Evolutionary conservation across 1,140 invertebrate species (phyloP), one percentile per base, ranked within the genome.

Genomic region (Schlechtendalia chinensis): DNA sequence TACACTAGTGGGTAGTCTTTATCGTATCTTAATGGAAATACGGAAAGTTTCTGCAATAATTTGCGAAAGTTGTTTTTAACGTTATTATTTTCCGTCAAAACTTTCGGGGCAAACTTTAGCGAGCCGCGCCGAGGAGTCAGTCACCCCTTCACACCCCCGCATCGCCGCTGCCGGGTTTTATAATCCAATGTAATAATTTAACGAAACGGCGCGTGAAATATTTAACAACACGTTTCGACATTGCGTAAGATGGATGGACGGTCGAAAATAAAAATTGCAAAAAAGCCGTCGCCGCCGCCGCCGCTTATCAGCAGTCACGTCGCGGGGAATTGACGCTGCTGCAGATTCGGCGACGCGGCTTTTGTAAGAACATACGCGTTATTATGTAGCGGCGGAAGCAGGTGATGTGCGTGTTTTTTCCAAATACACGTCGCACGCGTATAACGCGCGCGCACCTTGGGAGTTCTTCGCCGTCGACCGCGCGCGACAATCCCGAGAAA

Each of bases 1-100:
- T 50, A 50, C 11, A 6, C 32, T 24, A 45, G 32, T n/a, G 39
- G n/a, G 24, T 59, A 29, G 54, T 61, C 29, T 79, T 79, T 79
- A 77, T 77, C 56, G 74, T 79, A 61, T 47, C 75, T 45, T 79
- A 79, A 79, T 79, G 75, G 74, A 79, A 63, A 47, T 61, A 53
- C 39, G 32, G 27, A 79, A 79, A 79, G 75, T 79, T 79, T 79
- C 32, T 19, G 75, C 75, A 79, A 79, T 79, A 63, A 79, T 79
- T 79, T 79, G 75, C 16, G 56, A 79, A 63, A 79, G 75, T 79
- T 79, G 75, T 79, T 79, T 79, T 79, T 79, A 79, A 61, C 75
- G 22, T 79, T 79, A 59, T 79, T 79, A 79, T 61, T 79, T 79
- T 79, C 47, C 54, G 54, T 79, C 75, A 61, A 79, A 79, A 79